Percentiles rank a stretch among this genome's conserved stretches.
phyloP scores from a whole-genome alignment of 1,140 invertebrate genomes.

The Apis dorsata region DNA sequence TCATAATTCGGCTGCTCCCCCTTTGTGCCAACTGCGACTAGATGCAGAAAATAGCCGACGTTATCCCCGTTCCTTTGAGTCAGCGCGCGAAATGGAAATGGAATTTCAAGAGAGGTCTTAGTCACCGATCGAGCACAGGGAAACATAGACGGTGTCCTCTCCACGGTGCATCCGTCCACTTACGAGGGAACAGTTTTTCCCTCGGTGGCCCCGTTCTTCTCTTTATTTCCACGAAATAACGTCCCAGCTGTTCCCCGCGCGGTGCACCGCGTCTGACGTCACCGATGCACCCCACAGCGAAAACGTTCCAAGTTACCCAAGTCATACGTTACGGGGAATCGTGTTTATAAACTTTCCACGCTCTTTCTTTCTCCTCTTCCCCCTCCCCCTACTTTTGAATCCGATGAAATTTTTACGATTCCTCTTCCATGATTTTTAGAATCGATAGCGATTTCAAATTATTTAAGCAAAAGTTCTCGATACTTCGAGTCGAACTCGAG shows the following conservation, averaged over 20 bases:
- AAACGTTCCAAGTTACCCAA: background rate
- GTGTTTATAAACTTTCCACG: slow-evolving; percentile 20
- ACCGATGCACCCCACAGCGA: slow-evolving; percentile 39
- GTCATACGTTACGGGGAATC: slow-evolving; percentile 22
- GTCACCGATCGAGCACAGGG: slow-evolving; percentile 60
- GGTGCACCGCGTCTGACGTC: slow-evolving; percentile 43
- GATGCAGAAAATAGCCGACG: slow-evolving; percentile 69
- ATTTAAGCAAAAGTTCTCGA: no score
- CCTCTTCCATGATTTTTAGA: no score
- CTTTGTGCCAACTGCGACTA: slow-evolving; percentile 65
- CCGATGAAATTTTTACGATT: background rate
- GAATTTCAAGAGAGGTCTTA: slow-evolving; percentile 64
- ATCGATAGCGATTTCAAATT: no score
- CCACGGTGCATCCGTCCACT: background rate
- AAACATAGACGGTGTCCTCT: background rate
- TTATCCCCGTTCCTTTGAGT: slow-evolving; percentile 64
- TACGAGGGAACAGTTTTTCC: slow-evolving; percentile 26
- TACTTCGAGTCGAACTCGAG: no score
- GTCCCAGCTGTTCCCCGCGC: slow-evolving; percentile 47
- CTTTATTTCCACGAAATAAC: slow-evolving; percentile 32
- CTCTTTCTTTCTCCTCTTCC: no score
- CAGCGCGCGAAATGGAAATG: slow-evolving; percentile 47
- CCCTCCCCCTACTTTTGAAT: background rate
- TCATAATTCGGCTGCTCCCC: slow-evolving; percentile 54
- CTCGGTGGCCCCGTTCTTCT: slow-evolving; percentile 40